phyloP scores from a whole-genome alignment of 1,140 invertebrate species.

The Diorhabda elongata region DNA sequence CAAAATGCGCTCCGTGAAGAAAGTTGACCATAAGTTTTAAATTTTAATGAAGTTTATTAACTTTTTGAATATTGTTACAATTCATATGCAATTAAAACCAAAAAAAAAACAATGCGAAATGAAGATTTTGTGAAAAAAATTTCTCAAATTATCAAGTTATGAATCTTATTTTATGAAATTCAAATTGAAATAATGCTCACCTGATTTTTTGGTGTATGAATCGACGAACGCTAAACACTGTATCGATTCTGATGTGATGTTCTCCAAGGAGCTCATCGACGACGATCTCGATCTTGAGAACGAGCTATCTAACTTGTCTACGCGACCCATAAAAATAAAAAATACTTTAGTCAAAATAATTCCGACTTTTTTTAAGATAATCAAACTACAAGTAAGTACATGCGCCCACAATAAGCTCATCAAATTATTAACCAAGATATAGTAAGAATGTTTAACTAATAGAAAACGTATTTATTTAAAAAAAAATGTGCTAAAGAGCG shows the following conservation, averaged over 20 bases:
- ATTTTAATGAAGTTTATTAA: no score
- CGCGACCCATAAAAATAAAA: slow-evolving; percentile 61
- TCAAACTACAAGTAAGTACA: not conserved
- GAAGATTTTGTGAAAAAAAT: no score
- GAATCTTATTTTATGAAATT: not conserved
- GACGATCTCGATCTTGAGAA: slow-evolving; percentile 94
- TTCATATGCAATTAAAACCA: no score
- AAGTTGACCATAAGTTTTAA: no score
- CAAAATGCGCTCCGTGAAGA: no score
- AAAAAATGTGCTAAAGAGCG: no score
- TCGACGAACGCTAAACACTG: slow-evolving; percentile 94
- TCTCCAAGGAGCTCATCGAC: slow-evolving; percentile 95
- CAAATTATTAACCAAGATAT: not conserved
- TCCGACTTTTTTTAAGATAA: slow-evolving; percentile 16
- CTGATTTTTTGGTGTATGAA: slow-evolving; percentile 90
- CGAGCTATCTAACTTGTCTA: slow-evolving; percentile 94
- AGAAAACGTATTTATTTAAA: no score
- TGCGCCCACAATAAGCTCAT: slow-evolving; percentile 3
- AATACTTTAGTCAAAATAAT: slow-evolving; percentile 26
- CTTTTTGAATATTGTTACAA: no score
- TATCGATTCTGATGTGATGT: slow-evolving; percentile 92
- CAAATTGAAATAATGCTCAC: slow-evolving; percentile 51
- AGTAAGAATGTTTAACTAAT: no score
- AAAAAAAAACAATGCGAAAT: no score
- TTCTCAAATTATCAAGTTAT: not conserved